Conservation (phyloP, 92 coral and sea anemone genomes). For the Umimayanthus kanabou region DNA sequence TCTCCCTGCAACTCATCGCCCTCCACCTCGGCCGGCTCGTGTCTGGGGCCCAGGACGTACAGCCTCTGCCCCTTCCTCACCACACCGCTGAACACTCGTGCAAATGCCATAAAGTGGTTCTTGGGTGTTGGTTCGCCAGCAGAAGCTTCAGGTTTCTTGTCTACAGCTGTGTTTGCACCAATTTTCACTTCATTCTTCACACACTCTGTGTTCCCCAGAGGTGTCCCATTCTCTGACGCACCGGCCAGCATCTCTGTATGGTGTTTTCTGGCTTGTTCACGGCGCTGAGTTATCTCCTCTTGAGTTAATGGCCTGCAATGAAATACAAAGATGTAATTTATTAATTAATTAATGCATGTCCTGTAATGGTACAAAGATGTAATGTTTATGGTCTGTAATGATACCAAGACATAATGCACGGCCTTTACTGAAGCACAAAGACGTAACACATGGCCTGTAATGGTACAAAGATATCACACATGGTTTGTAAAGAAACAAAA, state of each 20-base stretch:
- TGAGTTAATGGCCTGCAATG: constrained; percentile 85
- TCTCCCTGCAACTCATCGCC: constrained; percentile 14
- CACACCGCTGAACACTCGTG: constrained; percentile 94
- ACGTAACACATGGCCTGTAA: too few relatives aligned
- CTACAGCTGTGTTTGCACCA: constrained; percentile 3
- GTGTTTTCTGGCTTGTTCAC: constrained; percentile 88
- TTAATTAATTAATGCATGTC: too few relatives aligned
- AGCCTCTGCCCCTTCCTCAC: constrained; percentile 79
- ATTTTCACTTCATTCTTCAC: constrained; percentile 14
- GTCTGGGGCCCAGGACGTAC: constrained; percentile 90
- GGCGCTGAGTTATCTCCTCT: constrained; percentile 88
- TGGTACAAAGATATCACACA: neutral
- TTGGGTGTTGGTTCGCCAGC: constrained; percentile 44
- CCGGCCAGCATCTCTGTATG: constrained; percentile 77
- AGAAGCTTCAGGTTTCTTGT: neutral
- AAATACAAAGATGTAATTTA: neutral
- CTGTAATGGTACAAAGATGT: neutral
- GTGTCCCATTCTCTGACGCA: constrained; percentile 44
- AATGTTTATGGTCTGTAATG: too few relatives aligned
- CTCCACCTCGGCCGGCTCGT: constrained; percentile 69
- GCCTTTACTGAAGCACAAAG: too few relatives aligned
- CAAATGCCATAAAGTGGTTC: constrained; percentile 88
- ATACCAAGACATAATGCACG: too few relatives aligned
- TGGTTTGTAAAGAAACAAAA: neutral
- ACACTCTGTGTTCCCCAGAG: constrained; percentile 17